These are phyloP conservation scores for Mohoua ochrocephala DNA, from an alignment of 2,113 vertebrate species.

Conservation along the genomic window DNA sequence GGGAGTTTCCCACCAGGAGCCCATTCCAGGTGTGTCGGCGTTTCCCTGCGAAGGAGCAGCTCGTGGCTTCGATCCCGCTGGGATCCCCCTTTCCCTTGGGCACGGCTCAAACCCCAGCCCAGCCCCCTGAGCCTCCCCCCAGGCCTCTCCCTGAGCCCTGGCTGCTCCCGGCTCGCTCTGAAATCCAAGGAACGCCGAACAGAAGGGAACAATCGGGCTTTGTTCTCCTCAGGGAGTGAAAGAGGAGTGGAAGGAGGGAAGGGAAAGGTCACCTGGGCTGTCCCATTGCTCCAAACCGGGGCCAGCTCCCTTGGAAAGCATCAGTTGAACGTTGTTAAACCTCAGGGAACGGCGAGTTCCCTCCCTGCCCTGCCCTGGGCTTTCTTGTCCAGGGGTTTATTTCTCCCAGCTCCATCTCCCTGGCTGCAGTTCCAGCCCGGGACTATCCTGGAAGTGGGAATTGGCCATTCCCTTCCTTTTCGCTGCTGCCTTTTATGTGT, in stretches of 20 bases:
- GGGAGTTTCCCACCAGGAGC: rapidly evolving
- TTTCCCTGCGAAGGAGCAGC: not conserved
- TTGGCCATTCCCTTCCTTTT: not conserved
- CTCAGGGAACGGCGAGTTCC: not conserved
- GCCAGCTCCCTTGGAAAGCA: not conserved
- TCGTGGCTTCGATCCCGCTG: not conserved
- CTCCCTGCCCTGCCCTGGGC: not conserved
- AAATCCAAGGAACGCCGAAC: rapidly evolving
- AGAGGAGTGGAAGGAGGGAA: not conserved
- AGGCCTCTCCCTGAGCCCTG: not conserved
- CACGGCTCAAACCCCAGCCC: rapidly evolving
- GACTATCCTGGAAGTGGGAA: not conserved
- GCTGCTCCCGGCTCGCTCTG: not conserved
- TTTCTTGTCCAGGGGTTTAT: not conserved
- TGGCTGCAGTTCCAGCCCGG: not conserved
- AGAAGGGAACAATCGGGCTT: not conserved
- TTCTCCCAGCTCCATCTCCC: not conserved
- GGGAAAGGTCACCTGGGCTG: not conserved
- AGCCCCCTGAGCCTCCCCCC: not conserved
- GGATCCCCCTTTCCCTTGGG: not conserved
- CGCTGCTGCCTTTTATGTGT: not conserved
- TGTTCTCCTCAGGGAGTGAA: not conserved
- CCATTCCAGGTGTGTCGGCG: rapidly evolving
- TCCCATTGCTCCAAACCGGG: not conserved
- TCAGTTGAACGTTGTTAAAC: not conserved